Evolutionary conservation across 1,140 invertebrate species (phyloP).

Genomic region (Micrasema longulum): DNA sequence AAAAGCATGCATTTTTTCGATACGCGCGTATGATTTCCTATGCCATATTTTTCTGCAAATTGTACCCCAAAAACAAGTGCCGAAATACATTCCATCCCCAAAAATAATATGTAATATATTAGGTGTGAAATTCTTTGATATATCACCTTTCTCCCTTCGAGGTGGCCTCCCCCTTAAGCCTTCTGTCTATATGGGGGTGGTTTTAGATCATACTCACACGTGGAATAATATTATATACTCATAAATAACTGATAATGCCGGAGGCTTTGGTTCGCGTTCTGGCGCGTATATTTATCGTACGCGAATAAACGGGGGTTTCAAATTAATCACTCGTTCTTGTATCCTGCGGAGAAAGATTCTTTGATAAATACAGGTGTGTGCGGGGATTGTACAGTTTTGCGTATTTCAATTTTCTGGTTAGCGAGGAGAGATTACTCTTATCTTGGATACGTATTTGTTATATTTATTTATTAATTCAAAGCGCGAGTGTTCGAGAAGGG

Average conservation of each 20-base stretch:
- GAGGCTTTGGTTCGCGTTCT: slow-evolving; percentile 41
- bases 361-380: slow-evolving; percentile 21
- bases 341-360: slow-evolving; percentile 31
- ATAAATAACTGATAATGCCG: slow-evolving; percentile 51
- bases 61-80: too few species aligned
- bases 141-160: slow-evolving; percentile 39
- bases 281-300: slow-evolving; percentile 47
- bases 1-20: too few species aligned
- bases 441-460: too few species aligned
- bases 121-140: slow-evolving; percentile 55
- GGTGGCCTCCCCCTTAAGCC: slow-evolving; percentile 36
- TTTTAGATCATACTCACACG: slow-evolving; percentile 45
- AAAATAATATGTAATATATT: slow-evolving; percentile 54
- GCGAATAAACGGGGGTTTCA: slow-evolving; percentile 42
- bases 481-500: neutral
- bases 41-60: too few species aligned
- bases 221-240: slow-evolving; percentile 54
- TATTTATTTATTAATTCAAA: too few species aligned
- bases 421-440: too few species aligned
- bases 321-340: slow-evolving; percentile 46
- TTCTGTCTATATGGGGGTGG: slow-evolving; percentile 51
- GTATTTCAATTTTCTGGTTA: too few species aligned
- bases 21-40: too few species aligned
- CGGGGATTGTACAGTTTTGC: neutral
- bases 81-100: slow-evolving; percentile 30